Evolutionary conservation across 2,888 invertebrate species (phyloP).

Genomic region (Celastrina argiolus): DNA sequence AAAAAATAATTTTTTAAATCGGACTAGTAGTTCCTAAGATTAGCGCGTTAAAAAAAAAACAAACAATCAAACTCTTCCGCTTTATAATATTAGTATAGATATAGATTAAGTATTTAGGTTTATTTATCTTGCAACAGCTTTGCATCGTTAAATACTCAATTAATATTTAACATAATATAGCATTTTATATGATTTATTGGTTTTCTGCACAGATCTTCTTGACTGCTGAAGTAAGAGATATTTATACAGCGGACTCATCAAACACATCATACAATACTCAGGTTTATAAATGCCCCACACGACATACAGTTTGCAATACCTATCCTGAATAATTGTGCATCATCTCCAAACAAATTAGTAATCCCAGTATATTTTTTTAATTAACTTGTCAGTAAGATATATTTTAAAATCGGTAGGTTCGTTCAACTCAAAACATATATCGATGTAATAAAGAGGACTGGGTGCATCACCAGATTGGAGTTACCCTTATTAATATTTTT

Average conservation of each 20-base stretch:
- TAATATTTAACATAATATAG: neutral
- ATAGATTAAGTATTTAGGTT: no score
- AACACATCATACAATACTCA: conserved; percentile 45
- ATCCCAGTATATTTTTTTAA: neutral
- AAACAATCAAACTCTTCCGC: no score
- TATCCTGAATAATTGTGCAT: neutral
- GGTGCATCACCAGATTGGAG: no score
- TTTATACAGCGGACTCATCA: conserved; percentile 52
- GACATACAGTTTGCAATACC: neutral
- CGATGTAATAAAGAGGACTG: no score
- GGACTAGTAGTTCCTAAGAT: no score
- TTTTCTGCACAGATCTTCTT: conserved; percentile 66
- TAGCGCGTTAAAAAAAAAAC: no score
- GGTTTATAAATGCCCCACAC: conserved; percentile 42
- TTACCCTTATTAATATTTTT: no score
- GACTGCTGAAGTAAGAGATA: conserved; percentile 63
- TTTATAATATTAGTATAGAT: no score
- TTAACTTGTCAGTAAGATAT: neutral
- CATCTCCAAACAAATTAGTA: conserved; percentile 7
- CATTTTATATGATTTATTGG: neutral
- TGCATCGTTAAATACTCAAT: no score
- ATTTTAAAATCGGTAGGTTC: neutral
- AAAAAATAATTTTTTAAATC: no score
- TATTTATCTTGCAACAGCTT: no score
- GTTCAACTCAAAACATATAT: neutral